phyloP scores from a whole-genome alignment of 2,113 vertebrate genomes.

The Conger conger region DNA sequence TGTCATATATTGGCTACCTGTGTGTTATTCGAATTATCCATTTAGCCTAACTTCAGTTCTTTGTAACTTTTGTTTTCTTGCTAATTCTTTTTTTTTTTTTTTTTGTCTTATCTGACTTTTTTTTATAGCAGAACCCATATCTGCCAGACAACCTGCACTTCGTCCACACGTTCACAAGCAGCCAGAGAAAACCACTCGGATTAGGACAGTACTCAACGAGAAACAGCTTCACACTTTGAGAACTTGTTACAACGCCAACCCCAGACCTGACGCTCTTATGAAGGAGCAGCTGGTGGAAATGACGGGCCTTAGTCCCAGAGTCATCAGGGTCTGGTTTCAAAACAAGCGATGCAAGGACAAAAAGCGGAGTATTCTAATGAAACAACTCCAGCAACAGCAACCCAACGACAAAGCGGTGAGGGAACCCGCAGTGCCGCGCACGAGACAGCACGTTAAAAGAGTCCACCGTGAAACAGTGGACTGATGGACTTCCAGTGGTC shows the following conservation, averaged over 20 bases:
- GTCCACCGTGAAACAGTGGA: neutral
- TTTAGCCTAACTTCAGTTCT: neutral
- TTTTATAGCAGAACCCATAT: slow-evolving; percentile 92
- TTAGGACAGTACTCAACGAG: slow-evolving; percentile 96
- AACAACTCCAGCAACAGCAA: slow-evolving; percentile 95
- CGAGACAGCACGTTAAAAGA: too few species aligned
- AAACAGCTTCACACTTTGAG: slow-evolving; percentile 98
- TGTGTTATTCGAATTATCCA: neutral
- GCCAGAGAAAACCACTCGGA: slow-evolving; percentile 96
- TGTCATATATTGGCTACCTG: too few species aligned
- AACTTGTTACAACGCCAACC: slow-evolving; percentile 98
- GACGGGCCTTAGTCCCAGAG: slow-evolving; percentile 94
- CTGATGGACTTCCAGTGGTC: too few species aligned
- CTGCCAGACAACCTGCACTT: slow-evolving; percentile 88
- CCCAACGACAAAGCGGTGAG: slow-evolving; percentile 97
- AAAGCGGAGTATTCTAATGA: slow-evolving; percentile 94
- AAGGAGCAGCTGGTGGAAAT: slow-evolving; percentile 99
- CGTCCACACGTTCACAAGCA: slow-evolving; percentile 97
- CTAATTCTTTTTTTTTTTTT: neutral
- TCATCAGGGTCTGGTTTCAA: slow-evolving; percentile 99
- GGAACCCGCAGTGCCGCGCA: neutral
- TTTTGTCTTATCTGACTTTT: neutral
- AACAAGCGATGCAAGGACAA: slow-evolving; percentile 99
- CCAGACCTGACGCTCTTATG: slow-evolving; percentile 95
- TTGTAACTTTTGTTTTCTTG: neutral